phyloP scores from a whole-genome alignment of 2,888 invertebrate species.

The Gortyna flavago region DNA sequence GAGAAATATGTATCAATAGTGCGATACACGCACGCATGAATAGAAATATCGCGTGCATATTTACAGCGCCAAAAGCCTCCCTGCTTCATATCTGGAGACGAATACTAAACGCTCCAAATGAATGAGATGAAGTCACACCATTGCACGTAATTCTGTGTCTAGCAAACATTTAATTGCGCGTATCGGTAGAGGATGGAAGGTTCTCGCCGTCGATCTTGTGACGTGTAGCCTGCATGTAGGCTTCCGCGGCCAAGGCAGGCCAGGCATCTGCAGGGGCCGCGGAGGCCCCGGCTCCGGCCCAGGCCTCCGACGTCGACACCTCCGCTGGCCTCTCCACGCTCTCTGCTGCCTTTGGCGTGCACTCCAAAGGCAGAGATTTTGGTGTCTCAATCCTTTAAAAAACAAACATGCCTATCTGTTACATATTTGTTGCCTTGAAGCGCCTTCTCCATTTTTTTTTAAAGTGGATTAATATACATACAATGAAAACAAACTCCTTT shows the following conservation, averaged over 20 bases:
- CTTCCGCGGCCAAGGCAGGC: slow-evolving; percentile 83
- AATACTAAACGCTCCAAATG: slow-evolving; percentile 5
- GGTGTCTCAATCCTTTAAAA: slow-evolving; percentile 85
- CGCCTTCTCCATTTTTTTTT: not conserved
- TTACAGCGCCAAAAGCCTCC: not conserved
- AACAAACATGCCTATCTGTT: slow-evolving; percentile 1
- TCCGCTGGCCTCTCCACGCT: slow-evolving; percentile 83
- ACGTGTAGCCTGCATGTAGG: slow-evolving; percentile 84
- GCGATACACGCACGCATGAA: not conserved
- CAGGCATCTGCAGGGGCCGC: slow-evolving; percentile 78
- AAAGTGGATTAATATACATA: not conserved
- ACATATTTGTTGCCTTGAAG: not conserved
- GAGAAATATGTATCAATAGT: not conserved
- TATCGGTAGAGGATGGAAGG: slow-evolving; percentile 87
- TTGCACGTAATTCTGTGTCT: slow-evolving; percentile 12
- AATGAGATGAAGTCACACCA: slow-evolving; percentile 11
- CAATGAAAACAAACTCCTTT: not conserved
- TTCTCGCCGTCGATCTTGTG: slow-evolving; percentile 88
- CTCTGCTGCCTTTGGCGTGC: slow-evolving; percentile 77
- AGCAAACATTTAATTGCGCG: slow-evolving; percentile 80
- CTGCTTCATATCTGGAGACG: not conserved
- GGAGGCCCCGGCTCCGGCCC: slow-evolving; percentile 74
- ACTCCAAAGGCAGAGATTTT: slow-evolving; percentile 85
- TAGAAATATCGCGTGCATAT: not conserved
- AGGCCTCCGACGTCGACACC: slow-evolving; percentile 85